Evolutionary conservation across 2,888 invertebrate species (phyloP).

Genomic region (Gisinianus flammeolus): DNA sequence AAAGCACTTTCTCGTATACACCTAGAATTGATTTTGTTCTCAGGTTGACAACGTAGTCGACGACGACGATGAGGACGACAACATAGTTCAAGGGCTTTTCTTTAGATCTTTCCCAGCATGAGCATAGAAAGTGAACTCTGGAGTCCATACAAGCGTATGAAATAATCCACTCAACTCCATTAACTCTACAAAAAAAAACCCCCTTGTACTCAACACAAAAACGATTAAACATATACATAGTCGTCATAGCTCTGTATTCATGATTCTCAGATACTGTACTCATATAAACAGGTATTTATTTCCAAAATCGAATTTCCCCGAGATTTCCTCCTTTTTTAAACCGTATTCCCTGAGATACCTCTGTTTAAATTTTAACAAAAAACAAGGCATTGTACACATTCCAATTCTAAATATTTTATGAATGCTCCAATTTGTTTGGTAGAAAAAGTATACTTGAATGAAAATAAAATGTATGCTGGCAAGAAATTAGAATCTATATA

Average conservation of each 20-base stretch:
- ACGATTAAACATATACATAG: not conserved
- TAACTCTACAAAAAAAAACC: not conserved
- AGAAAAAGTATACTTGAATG: no score
- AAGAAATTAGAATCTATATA: no score
- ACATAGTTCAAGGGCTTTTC: conserved; percentile 13
- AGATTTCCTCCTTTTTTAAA: not conserved
- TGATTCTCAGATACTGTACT: not conserved
- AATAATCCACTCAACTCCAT: conserved; percentile 15
- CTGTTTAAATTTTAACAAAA: no score
- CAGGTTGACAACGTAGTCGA: conserved; percentile 19
- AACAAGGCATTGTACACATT: no score
- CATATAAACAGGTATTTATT: not conserved
- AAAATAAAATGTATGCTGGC: no score
- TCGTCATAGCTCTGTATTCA: not conserved
- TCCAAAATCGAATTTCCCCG: not conserved
- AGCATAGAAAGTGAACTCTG: not conserved
- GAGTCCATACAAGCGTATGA: not conserved
- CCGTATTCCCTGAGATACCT: no score
- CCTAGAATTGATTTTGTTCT: conserved; percentile 30
- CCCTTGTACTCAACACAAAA: not conserved
- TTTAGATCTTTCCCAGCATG: not conserved
- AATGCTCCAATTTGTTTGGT: no score
- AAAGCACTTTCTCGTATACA: not conserved
- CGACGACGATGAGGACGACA: not conserved
- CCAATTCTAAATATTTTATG: no score